Evolutionary conservation across 92 coral and sea anemone species (phyloP).

Genomic region (Epizoanthus rinbou): DNA sequence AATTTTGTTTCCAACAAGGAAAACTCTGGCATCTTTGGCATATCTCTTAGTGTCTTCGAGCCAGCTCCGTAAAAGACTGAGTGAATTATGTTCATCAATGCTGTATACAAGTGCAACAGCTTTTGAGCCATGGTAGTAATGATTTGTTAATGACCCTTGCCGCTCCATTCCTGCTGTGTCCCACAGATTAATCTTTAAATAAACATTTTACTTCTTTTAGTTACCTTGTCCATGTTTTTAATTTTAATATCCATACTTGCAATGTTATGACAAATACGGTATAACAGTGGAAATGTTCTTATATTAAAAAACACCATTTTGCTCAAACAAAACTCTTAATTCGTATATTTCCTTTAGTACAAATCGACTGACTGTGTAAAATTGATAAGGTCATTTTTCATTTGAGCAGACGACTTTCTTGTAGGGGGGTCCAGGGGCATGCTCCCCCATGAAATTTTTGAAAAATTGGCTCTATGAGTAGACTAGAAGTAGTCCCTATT

Average conservation of each 20-base stretch:
- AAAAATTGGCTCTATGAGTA: too few relatives aligned
- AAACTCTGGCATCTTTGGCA: constrained; percentile 72
- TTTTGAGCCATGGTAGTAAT: constrained; percentile 85
- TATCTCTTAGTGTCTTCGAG: constrained; percentile 71
- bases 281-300: too few relatives aligned
- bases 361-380: too few relatives aligned
- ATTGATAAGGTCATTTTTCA: too few relatives aligned
- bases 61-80: constrained; percentile 74
- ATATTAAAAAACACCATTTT: too few relatives aligned
- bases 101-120: constrained; percentile 80
- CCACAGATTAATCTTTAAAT: constrained; percentile 85
- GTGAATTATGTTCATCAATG: constrained; percentile 75
- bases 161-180: constrained; percentile 99
- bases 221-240: background rate
- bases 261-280: too few relatives aligned
- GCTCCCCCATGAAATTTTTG: too few relatives aligned
- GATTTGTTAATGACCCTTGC: constrained; percentile 89
- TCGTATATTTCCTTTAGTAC: too few relatives aligned
- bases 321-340: too few relatives aligned
- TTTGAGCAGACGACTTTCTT: too few relatives aligned
- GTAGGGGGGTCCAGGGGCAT: too few relatives aligned
- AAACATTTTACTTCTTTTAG: background rate
- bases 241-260: background rate
- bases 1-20: constrained; percentile 86
- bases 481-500: too few relatives aligned